phyloP scores from a whole-genome alignment of 2,113 vertebrate species.

The Chaetops frenatus region DNA sequence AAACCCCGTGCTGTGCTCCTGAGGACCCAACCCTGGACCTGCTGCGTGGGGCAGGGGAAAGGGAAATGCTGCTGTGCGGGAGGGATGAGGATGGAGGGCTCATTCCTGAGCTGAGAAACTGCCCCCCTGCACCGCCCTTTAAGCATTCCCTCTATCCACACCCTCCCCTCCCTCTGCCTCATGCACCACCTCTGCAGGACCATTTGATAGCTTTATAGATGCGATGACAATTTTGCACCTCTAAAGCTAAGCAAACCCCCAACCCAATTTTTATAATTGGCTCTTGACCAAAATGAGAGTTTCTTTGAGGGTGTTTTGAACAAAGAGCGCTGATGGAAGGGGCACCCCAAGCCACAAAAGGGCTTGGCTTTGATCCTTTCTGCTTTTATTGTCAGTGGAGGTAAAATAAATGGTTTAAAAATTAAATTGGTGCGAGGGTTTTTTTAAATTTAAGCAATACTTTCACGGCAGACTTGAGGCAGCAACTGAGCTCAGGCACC shows the following conservation, averaged over 20 bases:
- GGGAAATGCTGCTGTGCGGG: background rate
- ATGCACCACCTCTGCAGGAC: fast-evolving
- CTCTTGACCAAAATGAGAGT: background rate
- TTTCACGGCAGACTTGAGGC: background rate
- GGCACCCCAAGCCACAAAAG: background rate
- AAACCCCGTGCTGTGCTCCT: fast-evolving
- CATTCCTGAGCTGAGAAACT: background rate
- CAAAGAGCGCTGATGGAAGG: background rate
- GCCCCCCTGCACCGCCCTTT: background rate
- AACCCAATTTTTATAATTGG: constrained; percentile 6
- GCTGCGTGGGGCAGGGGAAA: fast-evolving
- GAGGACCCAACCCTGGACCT: background rate
- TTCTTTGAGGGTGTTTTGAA: background rate
- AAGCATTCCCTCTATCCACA: background rate
- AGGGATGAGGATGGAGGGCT: background rate
- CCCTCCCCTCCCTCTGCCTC: background rate
- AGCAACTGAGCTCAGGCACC: fast-evolving
- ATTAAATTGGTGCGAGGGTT: background rate
- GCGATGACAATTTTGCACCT: background rate
- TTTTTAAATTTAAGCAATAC: background rate
- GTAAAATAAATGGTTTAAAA: constrained; percentile 4
- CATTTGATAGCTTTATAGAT: background rate
- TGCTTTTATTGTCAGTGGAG: background rate
- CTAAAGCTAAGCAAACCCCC: background rate
- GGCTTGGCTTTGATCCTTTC: constrained; percentile 2